Conservation (phyloP, 2,888 invertebrate genomes). For the Punctoribates punctum region DNA sequence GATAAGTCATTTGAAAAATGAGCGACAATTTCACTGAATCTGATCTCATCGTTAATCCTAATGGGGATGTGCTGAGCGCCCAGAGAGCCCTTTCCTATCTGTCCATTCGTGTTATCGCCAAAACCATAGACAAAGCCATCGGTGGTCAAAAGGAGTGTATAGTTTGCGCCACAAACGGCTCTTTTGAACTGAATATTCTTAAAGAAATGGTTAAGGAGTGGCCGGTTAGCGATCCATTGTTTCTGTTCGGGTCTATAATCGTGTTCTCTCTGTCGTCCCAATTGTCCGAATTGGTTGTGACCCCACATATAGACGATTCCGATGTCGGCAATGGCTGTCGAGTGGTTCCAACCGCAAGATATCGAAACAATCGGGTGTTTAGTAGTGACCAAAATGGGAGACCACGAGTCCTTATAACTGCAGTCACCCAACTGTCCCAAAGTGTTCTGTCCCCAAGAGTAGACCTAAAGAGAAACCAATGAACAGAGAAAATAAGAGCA, state of each 20-base stretch:
- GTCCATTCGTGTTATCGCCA: slow-evolving; percentile 20
- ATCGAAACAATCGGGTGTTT: no score
- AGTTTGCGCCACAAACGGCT: slow-evolving; percentile 16
- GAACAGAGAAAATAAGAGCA: no score
- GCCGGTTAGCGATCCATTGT: no score
- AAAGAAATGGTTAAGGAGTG: not conserved
- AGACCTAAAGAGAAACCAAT: not conserved
- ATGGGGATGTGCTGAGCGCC: no score
- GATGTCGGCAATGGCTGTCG: not conserved
- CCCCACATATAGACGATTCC: not conserved
- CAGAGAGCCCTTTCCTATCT: slow-evolving; percentile 4
- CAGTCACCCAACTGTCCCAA: not conserved
- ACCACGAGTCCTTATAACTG: no score
- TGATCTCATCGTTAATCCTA: no score
- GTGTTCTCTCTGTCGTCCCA: no score
- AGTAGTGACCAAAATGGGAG: no score
- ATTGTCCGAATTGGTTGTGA: not conserved
- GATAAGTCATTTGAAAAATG: no score
- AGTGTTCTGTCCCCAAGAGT: not conserved
- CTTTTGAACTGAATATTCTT: no score
- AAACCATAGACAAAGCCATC: slow-evolving; percentile 36
- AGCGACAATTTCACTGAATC: no score
- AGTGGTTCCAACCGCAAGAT: not conserved
- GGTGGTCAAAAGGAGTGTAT: slow-evolving; percentile 12
- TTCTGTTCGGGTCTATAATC: no score